Base-by-base conservation (phyloP, 1,140 invertebrate genomes). In the Drosophila sucinea region DNA sequence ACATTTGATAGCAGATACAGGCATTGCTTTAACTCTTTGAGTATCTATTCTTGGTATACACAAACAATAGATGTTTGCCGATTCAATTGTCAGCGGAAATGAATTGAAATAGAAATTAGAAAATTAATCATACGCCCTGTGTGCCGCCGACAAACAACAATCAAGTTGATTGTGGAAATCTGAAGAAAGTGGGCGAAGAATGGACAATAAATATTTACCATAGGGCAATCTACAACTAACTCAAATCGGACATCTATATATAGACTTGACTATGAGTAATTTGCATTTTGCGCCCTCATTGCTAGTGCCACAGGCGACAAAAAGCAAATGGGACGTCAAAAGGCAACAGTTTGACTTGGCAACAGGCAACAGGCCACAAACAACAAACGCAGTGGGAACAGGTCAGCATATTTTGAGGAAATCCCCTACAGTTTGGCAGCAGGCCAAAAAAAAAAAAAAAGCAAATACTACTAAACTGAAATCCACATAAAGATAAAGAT, bases 71-170 rank as follows among this genome's bases (percentile, higher is more conserved):
- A 69, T 77, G 64, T 77, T 77, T 54, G 67, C 67, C 73, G 65
- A 71, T 78, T 77, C 73, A 77, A 70, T 77, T 77, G 67, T 40
- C 30, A 54, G 67, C 77, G 67, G 54, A 75, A 81, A 68, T 81
- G 58, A 75, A 47, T 35, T 6, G 44, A 51, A 51, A 66, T 54
- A 77, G 56, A 73, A 77, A 69, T 65, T 11, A 57, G 40, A 65
- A 72, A 67, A 87, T 87, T 81, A 83, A 84, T 89, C 84, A 87
- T 89, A 89, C 83, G 83, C 67, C 77, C 47, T 25, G 82, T 76
- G 54, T 7, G 66, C 41, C 70, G 7, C 44, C 63, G 32, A 51
- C 30, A 67, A 27, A 63, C 40, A 55, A 44, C 27, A 68, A 73
- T 44, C 70, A 5, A 51, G 33, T 27, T 60, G 70, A 77, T 76